Conservation (phyloP, 1,140 invertebrate genomes). For the Polypedilum vanderplanki region DNA sequence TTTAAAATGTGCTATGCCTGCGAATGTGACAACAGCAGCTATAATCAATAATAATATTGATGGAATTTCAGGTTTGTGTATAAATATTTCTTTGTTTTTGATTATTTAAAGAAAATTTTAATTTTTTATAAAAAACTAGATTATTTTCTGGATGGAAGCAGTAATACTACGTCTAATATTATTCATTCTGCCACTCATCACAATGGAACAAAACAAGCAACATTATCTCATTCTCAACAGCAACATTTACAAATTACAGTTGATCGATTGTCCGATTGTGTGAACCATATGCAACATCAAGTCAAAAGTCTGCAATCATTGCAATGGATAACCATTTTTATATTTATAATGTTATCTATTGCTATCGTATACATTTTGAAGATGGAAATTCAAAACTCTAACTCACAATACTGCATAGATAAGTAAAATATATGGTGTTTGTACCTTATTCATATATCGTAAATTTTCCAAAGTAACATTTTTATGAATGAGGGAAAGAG, state of each 20-base stretch:
- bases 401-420: conserved; percentile 11
- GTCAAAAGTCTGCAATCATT: not conserved
- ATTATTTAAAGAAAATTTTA: not conserved
- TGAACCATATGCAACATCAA: not conserved
- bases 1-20: conserved; percentile 21
- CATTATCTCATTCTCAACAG: not conserved
- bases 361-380: not conserved
- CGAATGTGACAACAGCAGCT: conserved; percentile 1
- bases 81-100: not conserved
- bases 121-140: not conserved
- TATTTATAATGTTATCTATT: conserved; percentile 4
- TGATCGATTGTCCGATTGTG: not conserved
- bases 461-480: too few relatives aligned
- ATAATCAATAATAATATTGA: conserved; percentile 21
- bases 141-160: not conserved
- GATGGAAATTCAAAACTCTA: conserved; percentile 11
- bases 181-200: not conserved
- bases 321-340: conserved; percentile 8
- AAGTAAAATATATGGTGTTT: too few relatives aligned
- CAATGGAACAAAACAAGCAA: conserved; percentile 17
- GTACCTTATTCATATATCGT: too few relatives aligned
- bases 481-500: too few relatives aligned
- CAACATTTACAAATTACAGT: not conserved
- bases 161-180: not conserved
- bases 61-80: not conserved